These are phyloP conservation scores for Coendou prehensilis DNA, from an alignment of 2,797 vertebrate genomes.

Conservation along the genomic window DNA sequence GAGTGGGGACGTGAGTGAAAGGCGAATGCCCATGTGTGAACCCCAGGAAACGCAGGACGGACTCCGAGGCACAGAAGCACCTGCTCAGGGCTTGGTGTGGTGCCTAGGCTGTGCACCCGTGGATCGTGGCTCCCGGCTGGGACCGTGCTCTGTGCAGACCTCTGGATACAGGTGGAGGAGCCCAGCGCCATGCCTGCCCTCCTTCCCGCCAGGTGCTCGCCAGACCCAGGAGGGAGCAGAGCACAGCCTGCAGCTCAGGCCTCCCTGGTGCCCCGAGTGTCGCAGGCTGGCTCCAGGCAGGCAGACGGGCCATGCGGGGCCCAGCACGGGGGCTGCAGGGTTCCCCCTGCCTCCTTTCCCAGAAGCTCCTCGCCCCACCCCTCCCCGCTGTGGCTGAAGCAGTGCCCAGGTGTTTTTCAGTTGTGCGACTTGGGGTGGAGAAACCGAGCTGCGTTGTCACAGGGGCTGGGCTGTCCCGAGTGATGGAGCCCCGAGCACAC, in stretches of 20 bases:
- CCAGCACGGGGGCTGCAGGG: fast-evolving
- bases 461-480: not conserved
- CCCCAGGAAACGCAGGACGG: fast-evolving
- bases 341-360: too few relatives aligned
- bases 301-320: too few relatives aligned
- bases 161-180: too few relatives aligned
- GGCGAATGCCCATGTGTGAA: fast-evolving
- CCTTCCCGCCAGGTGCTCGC: fast-evolving
- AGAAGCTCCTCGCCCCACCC: fast-evolving
- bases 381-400: fast-evolving
- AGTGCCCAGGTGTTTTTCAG: not conserved
- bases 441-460: fast-evolving
- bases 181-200: not conserved
- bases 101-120: too few relatives aligned
- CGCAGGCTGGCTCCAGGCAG: not conserved
- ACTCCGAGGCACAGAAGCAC: fast-evolving
- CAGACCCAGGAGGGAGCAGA: not conserved
- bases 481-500: not conserved
- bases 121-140: not conserved
- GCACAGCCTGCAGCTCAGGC: fast-evolving
- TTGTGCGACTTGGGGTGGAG: not conserved
- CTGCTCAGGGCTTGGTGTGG: not conserved
- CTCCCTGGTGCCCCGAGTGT: not conserved
- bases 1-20: not conserved
- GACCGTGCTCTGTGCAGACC: not conserved